These are phyloP conservation scores for Carollia perspicillata DNA, from an alignment of 2,113 vertebrate genomes.

Conservation along the genomic window DNA sequence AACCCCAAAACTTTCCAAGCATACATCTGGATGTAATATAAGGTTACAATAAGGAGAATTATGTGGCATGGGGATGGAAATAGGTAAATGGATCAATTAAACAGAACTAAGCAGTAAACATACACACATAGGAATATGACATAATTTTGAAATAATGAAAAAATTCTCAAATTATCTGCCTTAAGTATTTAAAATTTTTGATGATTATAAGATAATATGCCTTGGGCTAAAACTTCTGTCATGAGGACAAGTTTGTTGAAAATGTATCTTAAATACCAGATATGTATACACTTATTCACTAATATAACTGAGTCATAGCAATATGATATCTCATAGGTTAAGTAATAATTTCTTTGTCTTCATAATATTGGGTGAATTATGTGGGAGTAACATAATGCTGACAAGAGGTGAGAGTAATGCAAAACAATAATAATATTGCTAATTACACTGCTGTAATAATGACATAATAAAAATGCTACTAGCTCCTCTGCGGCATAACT, in stretches of 20 bases:
- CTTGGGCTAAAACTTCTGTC: background rate
- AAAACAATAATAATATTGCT: constrained; percentile 76
- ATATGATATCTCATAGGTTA: constrained; percentile 55
- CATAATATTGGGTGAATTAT: constrained; percentile 68
- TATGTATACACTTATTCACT: background rate
- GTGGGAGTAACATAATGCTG: constrained; percentile 61
- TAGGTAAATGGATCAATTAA: background rate
- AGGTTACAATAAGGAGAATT: background rate
- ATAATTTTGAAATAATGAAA: background rate
- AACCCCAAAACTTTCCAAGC: background rate
- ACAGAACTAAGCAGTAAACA: background rate
- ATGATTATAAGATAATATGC: background rate
- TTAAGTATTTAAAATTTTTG: background rate
- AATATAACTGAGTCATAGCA: constrained; percentile 45
- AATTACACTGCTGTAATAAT: constrained; percentile 76
- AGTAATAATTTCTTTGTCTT: constrained; percentile 67
- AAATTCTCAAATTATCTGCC: background rate
- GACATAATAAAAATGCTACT: constrained; percentile 75
- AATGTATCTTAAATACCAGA: background rate
- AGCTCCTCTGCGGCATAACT: constrained; percentile 68
- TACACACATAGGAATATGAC: background rate
- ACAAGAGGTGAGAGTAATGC: constrained; percentile 72
- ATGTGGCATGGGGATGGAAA: background rate
- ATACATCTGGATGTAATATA: background rate
- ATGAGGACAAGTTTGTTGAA: background rate